Evolutionary conservation across 2,113 vertebrate species (phyloP).

Genomic region (Polypterus senegalus): DNA sequence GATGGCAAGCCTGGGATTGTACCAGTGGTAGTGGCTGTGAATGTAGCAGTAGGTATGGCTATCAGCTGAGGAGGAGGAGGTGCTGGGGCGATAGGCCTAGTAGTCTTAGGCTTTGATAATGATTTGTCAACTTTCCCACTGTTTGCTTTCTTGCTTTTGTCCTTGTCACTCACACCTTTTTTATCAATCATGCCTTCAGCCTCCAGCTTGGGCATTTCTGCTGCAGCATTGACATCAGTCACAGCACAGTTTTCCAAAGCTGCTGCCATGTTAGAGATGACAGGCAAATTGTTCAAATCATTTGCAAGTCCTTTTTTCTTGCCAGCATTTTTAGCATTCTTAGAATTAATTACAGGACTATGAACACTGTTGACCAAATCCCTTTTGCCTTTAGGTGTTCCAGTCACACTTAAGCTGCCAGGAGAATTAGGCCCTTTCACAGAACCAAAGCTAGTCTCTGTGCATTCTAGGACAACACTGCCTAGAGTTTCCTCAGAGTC

Average conservation of each 20-base stretch:
- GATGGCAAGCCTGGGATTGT: constrained; percentile 61
- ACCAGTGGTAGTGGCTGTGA: constrained; percentile 62
- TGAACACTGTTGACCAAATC: constrained; percentile 68
- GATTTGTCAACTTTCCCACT: constrained; percentile 82
- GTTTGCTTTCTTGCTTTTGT: constrained; percentile 63
- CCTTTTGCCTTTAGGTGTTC: constrained; percentile 75
- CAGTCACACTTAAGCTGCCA: constrained; percentile 61
- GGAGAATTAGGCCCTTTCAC: constrained; percentile 69
- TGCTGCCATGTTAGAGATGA: constrained; percentile 92
- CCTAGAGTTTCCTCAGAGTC: constrained; percentile 81
- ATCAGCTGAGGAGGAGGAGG: constrained; percentile 88
- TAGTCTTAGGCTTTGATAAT: constrained; percentile 75
- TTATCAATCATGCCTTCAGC: constrained; percentile 90
- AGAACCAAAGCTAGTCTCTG: constrained; percentile 61
- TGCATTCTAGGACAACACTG: constrained; percentile 67
- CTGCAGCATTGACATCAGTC: constrained; percentile 59
- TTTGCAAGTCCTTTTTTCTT: constrained; percentile 74
- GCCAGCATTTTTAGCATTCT: constrained; percentile 73
- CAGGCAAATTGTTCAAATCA: constrained; percentile 76
- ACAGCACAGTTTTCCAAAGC: constrained; percentile 78
- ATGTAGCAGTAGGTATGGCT: constrained; percentile 80
- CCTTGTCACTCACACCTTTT: constrained; percentile 65
- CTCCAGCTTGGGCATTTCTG: constrained; percentile 93
- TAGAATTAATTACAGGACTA: constrained; percentile 53
- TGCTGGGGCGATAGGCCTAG: constrained; percentile 78